A percentile compares a stretch with the other conserved stretches of the same genome.
Evolutionary conservation across 1,140 invertebrate genomes (phyloP).

Genomic region (Nilaparvata lugens): DNA sequence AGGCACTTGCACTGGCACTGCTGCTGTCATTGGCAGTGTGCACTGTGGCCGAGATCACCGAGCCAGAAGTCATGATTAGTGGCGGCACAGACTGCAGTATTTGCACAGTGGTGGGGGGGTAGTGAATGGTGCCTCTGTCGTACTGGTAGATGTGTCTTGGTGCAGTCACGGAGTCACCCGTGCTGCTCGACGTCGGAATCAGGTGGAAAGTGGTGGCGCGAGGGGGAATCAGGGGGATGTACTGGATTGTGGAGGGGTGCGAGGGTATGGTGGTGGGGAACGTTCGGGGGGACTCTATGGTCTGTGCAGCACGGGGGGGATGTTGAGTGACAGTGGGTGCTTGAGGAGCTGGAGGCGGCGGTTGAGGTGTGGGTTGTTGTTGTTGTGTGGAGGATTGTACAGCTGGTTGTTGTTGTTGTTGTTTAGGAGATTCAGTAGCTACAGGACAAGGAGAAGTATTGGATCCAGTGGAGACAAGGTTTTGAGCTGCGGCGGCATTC

Average conservation of each 20-base stretch:
- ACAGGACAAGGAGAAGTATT: conserved; percentile 20
- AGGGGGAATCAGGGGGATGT: conserved; percentile 22
- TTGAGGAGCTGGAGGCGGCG: conserved; percentile 18
- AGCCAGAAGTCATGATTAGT: conserved; percentile 26
- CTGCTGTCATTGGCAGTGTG: not conserved
- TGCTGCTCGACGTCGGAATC: conserved; percentile 16
- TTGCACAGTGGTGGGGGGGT: conserved; percentile 26
- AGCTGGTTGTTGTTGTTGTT: conserved; percentile 18
- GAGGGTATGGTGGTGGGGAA: conserved; percentile 28
- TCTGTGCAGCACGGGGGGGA: conserved; percentile 32
- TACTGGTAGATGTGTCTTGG: conserved; percentile 27
- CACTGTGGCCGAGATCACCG: conserved; percentile 11
- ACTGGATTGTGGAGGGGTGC: conserved; percentile 30
- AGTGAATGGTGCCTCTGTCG: conserved; percentile 26
- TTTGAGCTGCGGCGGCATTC: conserved; percentile 31
- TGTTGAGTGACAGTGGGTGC: conserved; percentile 28
- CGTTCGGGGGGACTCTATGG: conserved; percentile 19
- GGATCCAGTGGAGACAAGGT: conserved; percentile 23
- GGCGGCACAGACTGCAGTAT: conserved; percentile 27
- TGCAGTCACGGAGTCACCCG: conserved; percentile 14
- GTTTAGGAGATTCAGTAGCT: not conserved
- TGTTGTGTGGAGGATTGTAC: conserved; percentile 20
- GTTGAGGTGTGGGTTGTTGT: conserved; percentile 21
- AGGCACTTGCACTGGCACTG: conserved; percentile 9
- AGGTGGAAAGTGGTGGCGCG: conserved; percentile 22